phyloP scores from a whole-genome alignment of 1,140 invertebrate genomes.

The Ditylenchus dipsaci region DNA sequence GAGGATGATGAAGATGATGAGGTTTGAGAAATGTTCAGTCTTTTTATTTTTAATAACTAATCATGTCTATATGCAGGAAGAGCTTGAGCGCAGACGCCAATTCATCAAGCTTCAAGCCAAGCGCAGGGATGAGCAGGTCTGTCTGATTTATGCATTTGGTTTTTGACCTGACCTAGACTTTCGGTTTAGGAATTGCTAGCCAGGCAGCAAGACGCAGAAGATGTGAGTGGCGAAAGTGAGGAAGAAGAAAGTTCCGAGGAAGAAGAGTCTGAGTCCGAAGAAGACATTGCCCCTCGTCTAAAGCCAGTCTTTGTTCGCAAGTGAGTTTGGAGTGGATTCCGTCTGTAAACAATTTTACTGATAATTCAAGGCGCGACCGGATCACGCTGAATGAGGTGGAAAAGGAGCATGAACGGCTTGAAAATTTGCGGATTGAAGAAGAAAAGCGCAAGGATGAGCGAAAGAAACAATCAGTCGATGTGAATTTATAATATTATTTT shows the following conservation, averaged over 20 bases:
- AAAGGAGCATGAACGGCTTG: conserved; percentile 76
- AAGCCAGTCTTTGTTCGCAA: conserved; percentile 96
- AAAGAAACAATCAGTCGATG: conserved; percentile 74
- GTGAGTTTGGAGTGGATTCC: conserved; percentile 46
- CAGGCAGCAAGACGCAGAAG: conserved; percentile 69
- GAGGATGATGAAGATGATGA: conserved; percentile 68
- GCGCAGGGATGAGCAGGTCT: conserved; percentile 67
- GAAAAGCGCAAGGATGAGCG: conserved; percentile 76
- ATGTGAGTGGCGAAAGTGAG: conserved; percentile 65
- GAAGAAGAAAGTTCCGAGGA: conserved; percentile 70
- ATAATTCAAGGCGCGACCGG: conserved; percentile 69
- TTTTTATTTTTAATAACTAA: conserved; percentile 1
- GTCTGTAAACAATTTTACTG: conserved; percentile 11
- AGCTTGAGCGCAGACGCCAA: conserved; percentile 75
- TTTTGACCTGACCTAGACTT: background rate
- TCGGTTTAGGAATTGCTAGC: conserved; percentile 60
- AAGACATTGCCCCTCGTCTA: conserved; percentile 77
- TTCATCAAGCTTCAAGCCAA: conserved; percentile 69
- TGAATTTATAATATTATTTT: conserved; percentile 50
- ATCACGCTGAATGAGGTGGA: conserved; percentile 91
- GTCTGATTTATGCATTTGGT: conserved; percentile 29
- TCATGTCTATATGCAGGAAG: conserved; percentile 71
- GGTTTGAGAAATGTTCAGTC: conserved; percentile 48
- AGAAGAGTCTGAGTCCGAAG: conserved; percentile 71
- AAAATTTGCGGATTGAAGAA: conserved; percentile 74